These are phyloP conservation scores for Serinus canaria DNA, from an alignment of 2,113 vertebrate genomes.

Conservation along the genomic window DNA sequence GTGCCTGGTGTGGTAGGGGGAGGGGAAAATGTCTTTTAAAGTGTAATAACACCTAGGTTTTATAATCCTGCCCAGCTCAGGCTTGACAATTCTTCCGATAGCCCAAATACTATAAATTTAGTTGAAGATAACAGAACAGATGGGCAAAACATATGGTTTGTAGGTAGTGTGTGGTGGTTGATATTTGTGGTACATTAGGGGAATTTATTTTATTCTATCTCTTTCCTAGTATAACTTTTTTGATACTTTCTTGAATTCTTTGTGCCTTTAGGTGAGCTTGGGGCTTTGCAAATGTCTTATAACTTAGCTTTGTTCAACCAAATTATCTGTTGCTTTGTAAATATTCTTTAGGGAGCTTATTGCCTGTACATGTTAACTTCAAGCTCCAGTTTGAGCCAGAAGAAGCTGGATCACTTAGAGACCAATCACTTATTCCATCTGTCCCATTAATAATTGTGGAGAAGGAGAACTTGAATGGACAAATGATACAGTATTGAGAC, in stretches of 20 bases:
- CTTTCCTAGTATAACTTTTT: conserved; percentile 74
- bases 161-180: conserved; percentile 81
- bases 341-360: not conserved
- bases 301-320: conserved; percentile 2
- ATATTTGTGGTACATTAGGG: conserved; percentile 82
- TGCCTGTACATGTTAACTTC: not conserved
- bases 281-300: conserved; percentile 10
- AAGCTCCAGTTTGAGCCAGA: not conserved
- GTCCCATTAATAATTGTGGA: not conserved
- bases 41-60: conserved; percentile 79
- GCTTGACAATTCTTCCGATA: conserved; percentile 81
- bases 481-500: not conserved
- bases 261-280: conserved; percentile 51
- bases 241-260: conserved; percentile 70
- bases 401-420: not conserved
- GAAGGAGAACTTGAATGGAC: not conserved
- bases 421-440: not conserved
- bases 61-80: conserved; percentile 76
- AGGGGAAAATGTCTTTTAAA: conserved; percentile 46
- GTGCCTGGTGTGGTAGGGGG: conserved; percentile 1
- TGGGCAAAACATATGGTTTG: conserved; percentile 84
- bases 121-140: conserved; percentile 83
- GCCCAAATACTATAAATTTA: conserved; percentile 85
- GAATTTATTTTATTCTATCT: conserved; percentile 81
- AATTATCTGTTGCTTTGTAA: not conserved